phyloP scores from a whole-genome alignment of 2,888 invertebrate genomes.

The Pollenia griseotomentosa region DNA sequence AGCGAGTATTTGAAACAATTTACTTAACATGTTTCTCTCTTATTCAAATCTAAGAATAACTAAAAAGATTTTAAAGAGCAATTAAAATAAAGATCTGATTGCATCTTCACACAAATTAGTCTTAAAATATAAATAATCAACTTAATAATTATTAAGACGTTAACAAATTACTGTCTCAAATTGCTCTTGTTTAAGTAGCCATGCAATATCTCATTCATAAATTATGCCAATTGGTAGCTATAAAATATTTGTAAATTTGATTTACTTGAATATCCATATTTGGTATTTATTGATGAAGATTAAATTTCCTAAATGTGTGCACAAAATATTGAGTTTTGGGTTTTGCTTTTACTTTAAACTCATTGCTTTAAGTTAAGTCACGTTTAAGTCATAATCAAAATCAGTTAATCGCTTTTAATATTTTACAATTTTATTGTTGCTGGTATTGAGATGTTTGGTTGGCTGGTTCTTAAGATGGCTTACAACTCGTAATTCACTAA shows the following conservation, averaged over 20 bases:
- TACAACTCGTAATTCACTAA: slow-evolving; percentile 50
- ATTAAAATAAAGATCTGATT: too few relatives aligned
- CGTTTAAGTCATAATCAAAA: slow-evolving; percentile 59
- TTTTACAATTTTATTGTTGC: slow-evolving; percentile 37
- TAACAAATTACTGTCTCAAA: too few relatives aligned
- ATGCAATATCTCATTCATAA: background rate
- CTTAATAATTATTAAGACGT: too few relatives aligned
- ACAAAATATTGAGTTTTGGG: background rate
- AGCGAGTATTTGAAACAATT: too few relatives aligned
- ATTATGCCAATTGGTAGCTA: background rate
- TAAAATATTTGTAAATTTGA: background rate
- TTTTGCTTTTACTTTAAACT: background rate
- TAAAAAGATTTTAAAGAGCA: too few relatives aligned
- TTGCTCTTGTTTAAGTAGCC: too few relatives aligned
- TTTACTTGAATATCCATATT: background rate
- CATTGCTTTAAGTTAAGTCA: slow-evolving; percentile 33
- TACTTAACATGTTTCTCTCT: too few relatives aligned
- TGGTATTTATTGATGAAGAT: background rate
- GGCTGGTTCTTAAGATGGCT: slow-evolving; percentile 45
- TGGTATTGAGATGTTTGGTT: slow-evolving; percentile 21
- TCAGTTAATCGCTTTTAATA: slow-evolving; percentile 63
- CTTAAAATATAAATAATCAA: too few relatives aligned
- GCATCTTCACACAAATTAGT: too few relatives aligned
- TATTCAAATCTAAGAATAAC: too few relatives aligned
- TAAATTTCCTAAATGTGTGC: background rate